Evolutionary conservation across 2,113 vertebrate species (phyloP), one percentile per base, ranked within the genome.

Genomic region (Megaleporinus macrocephalus): DNA sequence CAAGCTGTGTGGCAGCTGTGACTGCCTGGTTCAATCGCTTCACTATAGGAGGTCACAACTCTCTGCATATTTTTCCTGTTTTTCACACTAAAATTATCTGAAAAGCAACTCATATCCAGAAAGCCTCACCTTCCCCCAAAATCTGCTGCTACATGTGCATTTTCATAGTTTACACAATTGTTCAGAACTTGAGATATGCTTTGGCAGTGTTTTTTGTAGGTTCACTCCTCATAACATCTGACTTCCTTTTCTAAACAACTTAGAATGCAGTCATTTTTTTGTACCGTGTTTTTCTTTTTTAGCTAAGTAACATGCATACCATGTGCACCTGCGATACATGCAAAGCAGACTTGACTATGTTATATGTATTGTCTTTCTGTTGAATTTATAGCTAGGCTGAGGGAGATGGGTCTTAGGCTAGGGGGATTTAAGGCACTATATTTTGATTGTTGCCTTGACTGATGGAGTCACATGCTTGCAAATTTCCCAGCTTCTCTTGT

Each of bases 381-480:
- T 85, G 88, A 91, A 90, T 94, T 94, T 90, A 90, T 92, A 89
- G 90, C 86, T 55, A 82, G 88, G 90, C 88, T 86, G 84, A 88
- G 87, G 88, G 83, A 88, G 86, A 89, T 76, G 89, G 86, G 76
- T 90, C 78, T 78, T 87, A 89, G 89, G 90, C 91, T 90, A 90
- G 89, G 75, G 85, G 91, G 91, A 93, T 92, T 92, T 91, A 84
- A 83, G 87, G 86, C 89, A 88, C 88, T 86, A 87, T 93, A 93
- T 93, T 94, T 92, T 93, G 92, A 93, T 94, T 92, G 91, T 90
- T 53, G 88, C 84, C 87, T 89, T 94, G 93, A 93, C 93, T 92
- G 91, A 94, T 94, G 92, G 91, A 92, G 90, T 93, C 90, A 93
- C 88, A 92, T 93, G 93, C 80, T 84, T 73, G 88, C 86, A 87